phyloP scores from a whole-genome alignment of 2,113 vertebrate genomes.

The Anser brachyrhynchus region DNA sequence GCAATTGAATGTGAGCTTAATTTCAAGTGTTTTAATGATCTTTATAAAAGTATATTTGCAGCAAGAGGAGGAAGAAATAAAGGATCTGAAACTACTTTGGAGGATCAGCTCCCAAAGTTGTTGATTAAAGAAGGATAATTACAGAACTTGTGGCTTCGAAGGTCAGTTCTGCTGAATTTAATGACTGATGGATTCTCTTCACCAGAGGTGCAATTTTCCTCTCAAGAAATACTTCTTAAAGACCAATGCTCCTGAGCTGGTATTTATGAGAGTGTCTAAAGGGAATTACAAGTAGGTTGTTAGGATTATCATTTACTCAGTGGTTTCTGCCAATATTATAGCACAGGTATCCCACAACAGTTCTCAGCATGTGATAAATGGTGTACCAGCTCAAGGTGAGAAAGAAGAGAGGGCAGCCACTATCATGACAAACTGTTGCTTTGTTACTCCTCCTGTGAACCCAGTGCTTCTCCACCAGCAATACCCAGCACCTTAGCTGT shows the following conservation, averaged over 20 bases:
- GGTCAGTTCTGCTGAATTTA: constrained; percentile 25
- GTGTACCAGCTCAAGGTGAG: neutral
- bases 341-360: neutral
- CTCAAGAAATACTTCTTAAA: constrained; percentile 40
- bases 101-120: neutral
- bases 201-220: constrained; percentile 30
- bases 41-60: neutral
- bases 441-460: neutral
- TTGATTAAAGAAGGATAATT: constrained; percentile 22
- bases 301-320: constrained; percentile 41
- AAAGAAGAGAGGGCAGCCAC: neutral
- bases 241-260: neutral
- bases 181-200: constrained; percentile 41
- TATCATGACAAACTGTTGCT: neutral
- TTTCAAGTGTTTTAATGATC: neutral
- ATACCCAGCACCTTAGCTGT: neutral
- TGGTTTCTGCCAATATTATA: neutral
- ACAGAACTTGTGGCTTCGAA: neutral
- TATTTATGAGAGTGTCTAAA: constrained; percentile 34
- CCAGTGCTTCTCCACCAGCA: neutral
- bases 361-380: constrained; percentile 24
- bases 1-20: neutral
- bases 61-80: neutral
- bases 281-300: constrained; percentile 25
- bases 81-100: neutral